phyloP scores from a whole-genome alignment of 2,888 invertebrate species.

The Steinernema carpocapsae region DNA sequence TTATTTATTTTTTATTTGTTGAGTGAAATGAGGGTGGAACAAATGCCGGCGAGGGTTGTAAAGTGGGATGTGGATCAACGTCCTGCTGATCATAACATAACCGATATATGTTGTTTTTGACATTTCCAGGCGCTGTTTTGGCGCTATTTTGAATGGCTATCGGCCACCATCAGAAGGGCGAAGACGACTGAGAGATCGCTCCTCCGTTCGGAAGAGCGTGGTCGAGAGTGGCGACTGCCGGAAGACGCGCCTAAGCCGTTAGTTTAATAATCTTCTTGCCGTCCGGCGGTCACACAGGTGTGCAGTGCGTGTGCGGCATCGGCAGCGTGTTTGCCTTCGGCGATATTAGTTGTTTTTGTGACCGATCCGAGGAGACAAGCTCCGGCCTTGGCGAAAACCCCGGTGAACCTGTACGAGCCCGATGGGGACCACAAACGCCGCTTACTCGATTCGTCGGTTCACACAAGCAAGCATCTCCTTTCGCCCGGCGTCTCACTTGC shows the following conservation, averaged over 20 bases:
- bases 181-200: background rate
- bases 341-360: conserved; percentile 33
- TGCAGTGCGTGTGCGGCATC: conserved; percentile 17
- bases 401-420: background rate
- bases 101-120: background rate
- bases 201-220: background rate
- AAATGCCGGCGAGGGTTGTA: background rate
- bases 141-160: conserved; percentile 11
- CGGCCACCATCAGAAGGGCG: background rate
- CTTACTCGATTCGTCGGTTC: conserved; percentile 54
- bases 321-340: conserved; percentile 11
- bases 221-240: conserved; percentile 7
- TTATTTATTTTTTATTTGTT: too few relatives aligned
- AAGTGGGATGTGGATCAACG: conserved; percentile 19
- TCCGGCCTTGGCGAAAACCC: background rate
- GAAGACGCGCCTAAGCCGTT: conserved; percentile 30
- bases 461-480: conserved; percentile 40
- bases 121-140: background rate
- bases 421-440: conserved; percentile 60
- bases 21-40: background rate
- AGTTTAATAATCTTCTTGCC: conserved; percentile 22
- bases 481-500: background rate
- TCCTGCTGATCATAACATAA: conserved; percentile 5
- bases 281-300: conserved; percentile 30
- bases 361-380: conserved; percentile 5